Evolutionary conservation across 2,797 vertebrate species (phyloP), one percentile per base, ranked within the genome.

Genomic region (Myoxocephalus aenaeus): DNA sequence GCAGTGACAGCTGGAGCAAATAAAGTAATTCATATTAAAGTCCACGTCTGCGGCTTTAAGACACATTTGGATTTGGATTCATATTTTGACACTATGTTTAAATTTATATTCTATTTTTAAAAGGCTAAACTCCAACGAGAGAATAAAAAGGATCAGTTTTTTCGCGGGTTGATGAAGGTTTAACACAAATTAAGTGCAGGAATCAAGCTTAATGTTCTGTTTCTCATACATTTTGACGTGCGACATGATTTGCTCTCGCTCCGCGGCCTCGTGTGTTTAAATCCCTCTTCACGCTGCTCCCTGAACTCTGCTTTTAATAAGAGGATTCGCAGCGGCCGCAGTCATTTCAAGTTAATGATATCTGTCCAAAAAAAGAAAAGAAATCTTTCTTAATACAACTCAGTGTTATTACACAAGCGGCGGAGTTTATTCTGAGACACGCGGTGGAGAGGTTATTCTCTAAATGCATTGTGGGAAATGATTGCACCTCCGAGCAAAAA

Each of bases 301-400:
- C 32, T 70, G 34, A 80, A 63, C 73, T 34, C 36, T n/a, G 2
- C 67, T 36, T 86, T 74, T 62, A 81, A 83, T 89, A 86, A 88
- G 83, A 27, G 72, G 89, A 77, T 91, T 86, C 82, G 8, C 32
- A 34, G 29, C 29, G 29, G 29, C 29, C 34, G 67, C 59, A 17
- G 58, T 58, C 71, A 34, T 63, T 81, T 71, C 10, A 38, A 59
- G 29, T 83, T 13, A 27, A 58, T 38, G 64, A 70, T 70, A 48
- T 83, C 70, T 51, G 20, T 65, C 56, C 36, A 9, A 27, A 40
- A 58, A 76, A 77, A 63, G 57, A 34, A 1, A n/a, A n/a, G n/a
- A 9, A 36, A 36, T 7, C 8, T 73, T 22, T 68, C 76, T 84
- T 78, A 80, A 71, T 38, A 38, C 27, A 73, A 72, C 59, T 87